Conservation (phyloP, 2,797 vertebrate species). For the Brachymystax lenok region DNA sequence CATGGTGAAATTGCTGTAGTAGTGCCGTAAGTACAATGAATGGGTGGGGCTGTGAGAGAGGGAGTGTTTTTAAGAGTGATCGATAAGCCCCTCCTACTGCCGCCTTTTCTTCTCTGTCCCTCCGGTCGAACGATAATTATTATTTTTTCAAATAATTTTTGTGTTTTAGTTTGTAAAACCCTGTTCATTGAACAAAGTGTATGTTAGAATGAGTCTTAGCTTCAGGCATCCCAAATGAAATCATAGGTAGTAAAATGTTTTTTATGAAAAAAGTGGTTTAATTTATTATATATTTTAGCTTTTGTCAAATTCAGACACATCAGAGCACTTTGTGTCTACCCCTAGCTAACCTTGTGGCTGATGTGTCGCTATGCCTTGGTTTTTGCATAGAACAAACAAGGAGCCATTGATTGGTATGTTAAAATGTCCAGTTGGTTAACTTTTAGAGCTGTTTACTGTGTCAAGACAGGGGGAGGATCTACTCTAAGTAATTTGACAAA, state of each 20-base stretch:
- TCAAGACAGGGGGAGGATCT: not conserved
- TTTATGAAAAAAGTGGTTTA: conserved; percentile 55
- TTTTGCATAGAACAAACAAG: conserved; percentile 42
- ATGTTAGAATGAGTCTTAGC: conserved; percentile 66
- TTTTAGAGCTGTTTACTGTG: conserved; percentile 17
- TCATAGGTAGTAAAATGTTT: conserved; percentile 67
- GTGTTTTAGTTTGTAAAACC: conserved; percentile 73
- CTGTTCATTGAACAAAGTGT: conserved; percentile 69
- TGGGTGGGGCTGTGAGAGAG: conserved; percentile 62
- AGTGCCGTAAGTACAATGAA: conserved; percentile 81
- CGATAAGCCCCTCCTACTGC: conserved; percentile 59
- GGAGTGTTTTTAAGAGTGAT: conserved; percentile 26
- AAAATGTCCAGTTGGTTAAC: conserved; percentile 1
- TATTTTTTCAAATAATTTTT: conserved; percentile 75
- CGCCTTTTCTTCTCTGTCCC: conserved; percentile 64
- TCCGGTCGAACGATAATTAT: conserved; percentile 70
- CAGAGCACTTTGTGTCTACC: conserved; percentile 58
- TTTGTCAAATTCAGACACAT: conserved; percentile 41
- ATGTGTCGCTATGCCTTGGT: conserved; percentile 34
- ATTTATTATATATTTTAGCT: conserved; percentile 58
- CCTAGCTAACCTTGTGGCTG: conserved; percentile 48
- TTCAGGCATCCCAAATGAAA: conserved; percentile 58
- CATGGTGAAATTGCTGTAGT: conserved; percentile 73
- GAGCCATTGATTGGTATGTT: conserved; percentile 12
- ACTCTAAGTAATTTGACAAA: conserved; percentile 26